phyloP scores from a whole-genome alignment of 2,797 vertebrate species.

The Xenentodon cancila region DNA sequence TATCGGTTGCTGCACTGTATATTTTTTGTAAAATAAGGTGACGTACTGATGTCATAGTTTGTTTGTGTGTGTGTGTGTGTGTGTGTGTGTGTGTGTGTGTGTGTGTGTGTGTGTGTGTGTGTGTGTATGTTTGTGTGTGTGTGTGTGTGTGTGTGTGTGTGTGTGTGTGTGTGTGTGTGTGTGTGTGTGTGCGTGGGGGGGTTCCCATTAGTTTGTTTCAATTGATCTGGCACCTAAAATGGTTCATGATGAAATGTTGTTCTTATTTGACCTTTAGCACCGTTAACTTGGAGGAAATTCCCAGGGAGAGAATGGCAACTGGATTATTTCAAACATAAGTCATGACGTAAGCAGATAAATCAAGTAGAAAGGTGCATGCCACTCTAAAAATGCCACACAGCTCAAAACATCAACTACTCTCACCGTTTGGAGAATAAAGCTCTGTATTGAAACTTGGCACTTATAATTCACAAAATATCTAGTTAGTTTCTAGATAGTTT shows the following conservation, averaged over 20 bases:
- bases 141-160: too few relatives aligned
- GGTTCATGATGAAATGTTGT: background rate
- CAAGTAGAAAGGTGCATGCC: too few relatives aligned
- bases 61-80: too few relatives aligned
- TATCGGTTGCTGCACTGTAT: background rate
- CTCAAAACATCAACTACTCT: background rate
- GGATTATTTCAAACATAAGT: background rate
- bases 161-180: too few relatives aligned
- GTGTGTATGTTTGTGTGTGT: too few relatives aligned
- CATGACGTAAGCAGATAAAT: background rate
- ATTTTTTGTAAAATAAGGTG: background rate
- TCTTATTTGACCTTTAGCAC: background rate
- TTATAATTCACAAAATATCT: background rate
- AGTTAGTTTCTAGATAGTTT: too few relatives aligned
- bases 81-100: too few relatives aligned
- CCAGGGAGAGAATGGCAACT: background rate
- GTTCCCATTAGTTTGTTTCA: background rate
- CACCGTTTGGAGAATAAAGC: background rate
- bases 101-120: too few relatives aligned
- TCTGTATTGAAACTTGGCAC: background rate
- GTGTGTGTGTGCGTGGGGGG: too few relatives aligned
- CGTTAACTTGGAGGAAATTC: constrained; percentile 9
- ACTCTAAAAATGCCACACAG: too few relatives aligned
- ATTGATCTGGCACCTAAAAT: background rate
- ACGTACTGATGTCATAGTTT: background rate